Evolutionary conservation across 1,140 invertebrate species (phyloP).

Genomic region (Rhopalosiphum maidis): DNA sequence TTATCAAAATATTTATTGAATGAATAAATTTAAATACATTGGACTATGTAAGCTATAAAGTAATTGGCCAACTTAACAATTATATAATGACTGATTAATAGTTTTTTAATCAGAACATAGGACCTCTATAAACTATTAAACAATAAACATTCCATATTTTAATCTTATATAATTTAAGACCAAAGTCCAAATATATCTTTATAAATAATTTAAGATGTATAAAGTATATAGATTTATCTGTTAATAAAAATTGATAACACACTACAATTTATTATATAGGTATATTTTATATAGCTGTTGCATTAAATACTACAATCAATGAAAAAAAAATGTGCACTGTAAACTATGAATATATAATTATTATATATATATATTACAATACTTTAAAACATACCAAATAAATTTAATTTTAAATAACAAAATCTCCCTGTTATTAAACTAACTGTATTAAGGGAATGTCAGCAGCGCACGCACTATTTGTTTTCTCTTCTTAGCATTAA

Average conservation of each 20-base stretch:
- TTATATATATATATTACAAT: too few species aligned
- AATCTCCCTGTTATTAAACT: too few species aligned
- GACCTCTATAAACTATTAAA: not conserved
- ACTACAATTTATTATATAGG: not conserved
- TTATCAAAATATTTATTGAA: not conserved
- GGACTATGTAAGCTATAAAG: not conserved
- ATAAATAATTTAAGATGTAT: not conserved
- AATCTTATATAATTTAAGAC: not conserved
- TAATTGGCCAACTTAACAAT: constrained; percentile 6
- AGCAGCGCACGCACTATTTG: too few species aligned
- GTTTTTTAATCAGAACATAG: not conserved
- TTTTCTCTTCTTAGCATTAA: not conserved
- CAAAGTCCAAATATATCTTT: not conserved
- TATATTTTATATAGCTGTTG: not conserved
- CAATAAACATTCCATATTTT: constrained; percentile 11
- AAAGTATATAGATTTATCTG: not conserved
- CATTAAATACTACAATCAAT: not conserved
- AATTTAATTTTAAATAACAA: too few species aligned
- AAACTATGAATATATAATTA: not conserved
- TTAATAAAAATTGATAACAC: too few species aligned
- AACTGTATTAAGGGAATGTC: too few species aligned
- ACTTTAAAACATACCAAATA: too few species aligned
- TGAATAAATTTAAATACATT: not conserved
- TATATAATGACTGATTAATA: not conserved
- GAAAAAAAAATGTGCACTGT: not conserved